Evolutionary conservation across 2,888 invertebrate genomes (phyloP), one percentile per base, ranked within the genome.

Genomic region (Leptopilina syphax): DNA sequence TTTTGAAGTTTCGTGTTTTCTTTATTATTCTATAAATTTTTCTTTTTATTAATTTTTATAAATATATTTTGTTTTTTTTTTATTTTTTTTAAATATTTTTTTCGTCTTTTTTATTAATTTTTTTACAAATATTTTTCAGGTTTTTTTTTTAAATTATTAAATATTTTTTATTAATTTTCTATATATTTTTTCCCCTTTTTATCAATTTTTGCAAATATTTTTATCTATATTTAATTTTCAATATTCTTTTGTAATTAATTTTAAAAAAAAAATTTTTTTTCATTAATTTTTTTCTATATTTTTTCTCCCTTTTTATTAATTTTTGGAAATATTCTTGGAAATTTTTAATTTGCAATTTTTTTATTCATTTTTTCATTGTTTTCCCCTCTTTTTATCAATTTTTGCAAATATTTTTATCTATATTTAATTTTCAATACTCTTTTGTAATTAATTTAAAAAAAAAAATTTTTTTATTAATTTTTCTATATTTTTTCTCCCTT

Each of bases 181-280:
- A 2, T 24, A 12, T 27, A 63, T 54, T 54, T 76, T 78, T 78
- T 60, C 34, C 34, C 34, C 3, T 80, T 47, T 50, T 54, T 54
- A 34, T 34, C 34, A 34, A 57, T 70, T 60, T 54, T 65, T 65
- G 63, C 60, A 63, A 44, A 1, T 10, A 12, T 63, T 78, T 78
- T 57, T 57, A 57, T 57, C 41, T 41, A 47, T 44, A 5, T 44
- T n/a, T 24, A 8, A n/a, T n/a, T 2, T 47, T 47, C 5, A 47
- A 47, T 7, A 7, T 9, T 47, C 8, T 47, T 47, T 27, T 50
- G n/a, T 73, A 3, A n/a, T n/a, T n/a, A n/a, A n/a, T n/a, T n/a
- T n/a, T n/a, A n/a, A n/a, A n/a, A n/a, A n/a, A n/a, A n/a, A n/a
- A n/a, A n/a, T n/a, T n/a, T n/a, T n/a, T n/a, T n/a, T n/a, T n/a